These are phyloP conservation scores for Acanthosepion lycidas DNA, from an alignment of 2,888 invertebrate genomes.

Conservation along the genomic window DNA sequence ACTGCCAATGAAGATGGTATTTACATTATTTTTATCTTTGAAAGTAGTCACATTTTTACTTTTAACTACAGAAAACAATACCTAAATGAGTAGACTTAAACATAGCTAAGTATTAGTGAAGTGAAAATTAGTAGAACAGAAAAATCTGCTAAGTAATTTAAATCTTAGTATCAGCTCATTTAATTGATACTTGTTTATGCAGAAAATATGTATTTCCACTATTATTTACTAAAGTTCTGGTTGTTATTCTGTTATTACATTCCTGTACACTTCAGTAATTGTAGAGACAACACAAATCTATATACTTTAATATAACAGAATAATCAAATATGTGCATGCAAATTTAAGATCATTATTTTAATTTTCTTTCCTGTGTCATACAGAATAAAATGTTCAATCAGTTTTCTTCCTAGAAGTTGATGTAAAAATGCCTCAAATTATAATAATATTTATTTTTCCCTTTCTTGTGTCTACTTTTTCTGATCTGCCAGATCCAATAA, in stretches of 20 bases:
- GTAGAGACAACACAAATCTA: background rate
- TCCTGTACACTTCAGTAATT: background rate
- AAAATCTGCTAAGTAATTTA: no score
- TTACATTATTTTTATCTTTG: no score
- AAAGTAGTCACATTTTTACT: no score
- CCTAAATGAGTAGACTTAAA: no score
- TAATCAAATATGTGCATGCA: background rate
- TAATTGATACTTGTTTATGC: no score
- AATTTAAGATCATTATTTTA: background rate
- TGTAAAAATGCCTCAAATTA: background rate
- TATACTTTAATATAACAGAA: background rate
- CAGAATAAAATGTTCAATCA: background rate
- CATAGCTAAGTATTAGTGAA: no score
- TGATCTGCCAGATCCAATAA: constrained; percentile 33
- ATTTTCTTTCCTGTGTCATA: background rate
- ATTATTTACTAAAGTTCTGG: background rate
- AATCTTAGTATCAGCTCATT: no score
- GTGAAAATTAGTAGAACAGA: no score
- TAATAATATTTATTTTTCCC: background rate
- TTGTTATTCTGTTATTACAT: background rate
- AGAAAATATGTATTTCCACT: background rate
- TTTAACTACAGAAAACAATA: no score
- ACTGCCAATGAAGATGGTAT: no score
- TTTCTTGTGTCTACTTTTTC: background rate
- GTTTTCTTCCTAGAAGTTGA: background rate